phyloP scores from a whole-genome alignment of 2,888 invertebrate species.

The Drosophila acutilabella region DNA sequence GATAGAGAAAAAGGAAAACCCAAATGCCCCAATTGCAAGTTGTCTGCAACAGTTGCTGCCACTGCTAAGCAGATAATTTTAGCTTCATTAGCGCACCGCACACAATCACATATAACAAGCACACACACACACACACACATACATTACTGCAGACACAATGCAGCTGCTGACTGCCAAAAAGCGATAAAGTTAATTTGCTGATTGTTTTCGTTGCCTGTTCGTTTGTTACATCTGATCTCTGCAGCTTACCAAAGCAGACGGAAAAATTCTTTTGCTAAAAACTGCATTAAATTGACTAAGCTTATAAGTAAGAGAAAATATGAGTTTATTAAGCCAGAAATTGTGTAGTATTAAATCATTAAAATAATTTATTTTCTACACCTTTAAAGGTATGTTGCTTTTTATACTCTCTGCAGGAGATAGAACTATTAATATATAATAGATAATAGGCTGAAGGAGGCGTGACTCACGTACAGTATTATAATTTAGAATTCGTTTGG shows the following conservation, averaged over 20 bases:
- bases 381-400: background rate
- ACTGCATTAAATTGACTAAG: background rate
- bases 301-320: background rate
- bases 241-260: slow-evolving; percentile 8
- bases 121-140: slow-evolving; percentile 14
- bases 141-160: slow-evolving; percentile 2
- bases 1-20: background rate
- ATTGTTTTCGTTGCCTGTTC: slow-evolving; percentile 38
- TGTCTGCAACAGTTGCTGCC: slow-evolving; percentile 42
- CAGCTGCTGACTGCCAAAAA: slow-evolving; percentile 44
- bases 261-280: slow-evolving; percentile 6
- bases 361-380: background rate
- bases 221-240: slow-evolving; percentile 31
- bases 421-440: too few relatives aligned
- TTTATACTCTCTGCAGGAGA: too few relatives aligned
- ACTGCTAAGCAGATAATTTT: slow-evolving; percentile 68
- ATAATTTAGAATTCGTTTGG: too few relatives aligned
- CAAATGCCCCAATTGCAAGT: slow-evolving; percentile 19
- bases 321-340: background rate
- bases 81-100: slow-evolving; percentile 59
- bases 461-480: too few relatives aligned
- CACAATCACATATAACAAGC: slow-evolving; percentile 28
- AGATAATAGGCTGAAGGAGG: too few relatives aligned
- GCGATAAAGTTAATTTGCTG: slow-evolving; percentile 70
- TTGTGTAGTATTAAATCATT: background rate